phyloP scores from a whole-genome alignment of 1,140 invertebrate species.

The Epicauta chinensis region DNA sequence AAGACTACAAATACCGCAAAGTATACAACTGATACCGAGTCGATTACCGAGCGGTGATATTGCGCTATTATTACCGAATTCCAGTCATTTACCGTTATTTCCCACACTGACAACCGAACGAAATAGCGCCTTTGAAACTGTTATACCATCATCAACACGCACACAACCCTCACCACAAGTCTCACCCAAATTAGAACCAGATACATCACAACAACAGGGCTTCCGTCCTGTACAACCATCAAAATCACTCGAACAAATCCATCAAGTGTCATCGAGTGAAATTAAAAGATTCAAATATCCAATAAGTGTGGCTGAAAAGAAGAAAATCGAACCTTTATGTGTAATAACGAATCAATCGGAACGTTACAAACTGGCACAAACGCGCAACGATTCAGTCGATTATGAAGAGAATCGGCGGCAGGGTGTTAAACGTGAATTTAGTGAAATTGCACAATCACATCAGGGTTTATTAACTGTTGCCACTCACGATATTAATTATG shows the following conservation, averaged over 20 bases:
- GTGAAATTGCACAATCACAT: conserved; percentile 13
- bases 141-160: conserved; percentile 28
- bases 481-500: background rate
- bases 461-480: conserved; percentile 18
- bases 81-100: conserved; percentile 34
- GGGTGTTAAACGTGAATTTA: conserved; percentile 27
- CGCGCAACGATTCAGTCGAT: conserved; percentile 27
- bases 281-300: conserved; percentile 34
- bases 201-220: conserved; percentile 20
- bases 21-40: conserved; percentile 58
- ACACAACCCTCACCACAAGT: conserved; percentile 32
- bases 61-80: conserved; percentile 53
- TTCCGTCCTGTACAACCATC: conserved; percentile 29
- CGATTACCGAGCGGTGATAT: conserved; percentile 55
- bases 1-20: conserved; percentile 42
- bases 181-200: conserved; percentile 22
- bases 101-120: conserved; percentile 15
- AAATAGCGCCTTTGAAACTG: conserved; percentile 39
- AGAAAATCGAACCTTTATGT: conserved; percentile 34
- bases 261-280: conserved; percentile 33
- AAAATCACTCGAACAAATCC: conserved; percentile 27
- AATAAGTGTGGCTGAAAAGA: conserved; percentile 23
- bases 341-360: conserved; percentile 40
- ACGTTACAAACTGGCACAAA: conserved; percentile 36
- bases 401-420: conserved; percentile 34